Evolutionary conservation across 2,113 vertebrate genomes (phyloP).

Genomic region (Aspidoscelis tigris): DNA sequence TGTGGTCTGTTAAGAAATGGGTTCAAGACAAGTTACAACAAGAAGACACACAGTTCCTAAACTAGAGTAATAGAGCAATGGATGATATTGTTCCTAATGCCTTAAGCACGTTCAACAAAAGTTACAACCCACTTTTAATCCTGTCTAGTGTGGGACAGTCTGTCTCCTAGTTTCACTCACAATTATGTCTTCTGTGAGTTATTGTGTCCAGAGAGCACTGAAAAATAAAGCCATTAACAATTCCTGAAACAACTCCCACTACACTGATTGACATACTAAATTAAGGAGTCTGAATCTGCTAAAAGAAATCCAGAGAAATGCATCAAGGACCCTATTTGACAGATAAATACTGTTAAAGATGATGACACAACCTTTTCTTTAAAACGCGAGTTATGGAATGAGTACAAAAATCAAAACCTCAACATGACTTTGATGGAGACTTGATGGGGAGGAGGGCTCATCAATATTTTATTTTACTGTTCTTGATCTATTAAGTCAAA

Average conservation of each 20-base stretch:
- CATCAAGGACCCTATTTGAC: slow-evolving; percentile 28
- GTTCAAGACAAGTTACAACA: not conserved
- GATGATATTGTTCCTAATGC: slow-evolving; percentile 20
- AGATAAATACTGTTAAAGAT: slow-evolving; percentile 38
- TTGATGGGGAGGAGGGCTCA: not conserved
- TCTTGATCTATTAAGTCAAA: slow-evolving; percentile 41
- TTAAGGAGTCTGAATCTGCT: not conserved
- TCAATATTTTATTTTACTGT: slow-evolving; percentile 29
- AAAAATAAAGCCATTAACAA: slow-evolving; percentile 16
- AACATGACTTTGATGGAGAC: slow-evolving; percentile 19
- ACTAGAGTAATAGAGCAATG: slow-evolving; percentile 37
- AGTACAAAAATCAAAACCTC: not conserved
- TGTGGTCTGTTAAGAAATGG: not conserved
- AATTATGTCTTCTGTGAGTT: slow-evolving; percentile 18
- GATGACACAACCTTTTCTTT: not conserved
- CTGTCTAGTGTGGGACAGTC: not conserved
- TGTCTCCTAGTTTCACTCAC: not conserved
- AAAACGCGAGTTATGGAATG: not conserved
- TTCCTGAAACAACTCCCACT: slow-evolving; percentile 27
- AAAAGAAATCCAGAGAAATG: not conserved
- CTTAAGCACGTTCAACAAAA: slow-evolving; percentile 3
- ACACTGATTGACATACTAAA: slow-evolving; percentile 35
- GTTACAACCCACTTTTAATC: not conserved
- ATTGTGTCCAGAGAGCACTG: slow-evolving; percentile 4
- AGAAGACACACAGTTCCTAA: not conserved